These are phyloP conservation scores for Spodoptera litura DNA, from an alignment of 1,140 invertebrate species.

Conservation along the genomic window DNA sequence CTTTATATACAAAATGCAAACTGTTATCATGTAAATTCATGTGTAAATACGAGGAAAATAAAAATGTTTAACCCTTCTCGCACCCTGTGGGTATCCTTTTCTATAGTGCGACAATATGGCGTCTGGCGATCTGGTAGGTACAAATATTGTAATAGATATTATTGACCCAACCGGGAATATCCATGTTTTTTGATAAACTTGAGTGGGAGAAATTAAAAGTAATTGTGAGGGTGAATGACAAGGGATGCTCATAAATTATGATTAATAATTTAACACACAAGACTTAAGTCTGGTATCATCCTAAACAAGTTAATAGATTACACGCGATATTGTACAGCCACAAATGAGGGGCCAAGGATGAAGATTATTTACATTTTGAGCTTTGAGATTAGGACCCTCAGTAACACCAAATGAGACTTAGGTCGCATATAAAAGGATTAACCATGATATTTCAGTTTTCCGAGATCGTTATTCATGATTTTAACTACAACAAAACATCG, in stretches of 20 bases:
- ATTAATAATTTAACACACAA: background rate
- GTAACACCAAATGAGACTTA: background rate
- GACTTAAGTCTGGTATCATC: background rate
- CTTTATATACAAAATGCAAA: constrained; percentile 24
- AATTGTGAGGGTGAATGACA: background rate
- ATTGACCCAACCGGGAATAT: background rate
- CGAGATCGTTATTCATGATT: background rate
- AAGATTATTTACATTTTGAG: constrained; percentile 34
- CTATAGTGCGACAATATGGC: background rate
- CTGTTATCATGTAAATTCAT: constrained; percentile 18
- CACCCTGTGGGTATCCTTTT: constrained; percentile 5
- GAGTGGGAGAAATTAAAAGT: background rate
- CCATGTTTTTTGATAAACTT: background rate
- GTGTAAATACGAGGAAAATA: constrained; percentile 25
- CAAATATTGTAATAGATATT: constrained; percentile 2
- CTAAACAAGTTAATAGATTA: constrained; percentile 21
- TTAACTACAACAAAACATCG: background rate
- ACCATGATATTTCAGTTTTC: constrained; percentile 23
- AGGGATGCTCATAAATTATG: constrained; percentile 20
- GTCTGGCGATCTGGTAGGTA: background rate
- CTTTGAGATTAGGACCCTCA: constrained; percentile 6
- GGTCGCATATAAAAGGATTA: constrained; percentile 38
- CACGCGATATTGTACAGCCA: background rate
- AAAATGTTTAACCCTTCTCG: constrained; percentile 6
- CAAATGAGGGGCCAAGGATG: constrained; percentile 8